A percentile compares a stretch with the other conserved stretches of the same genome.
phyloP scores from a whole-genome alignment of 2,888 invertebrate genomes.

The Xanthorhoe designata region DNA sequence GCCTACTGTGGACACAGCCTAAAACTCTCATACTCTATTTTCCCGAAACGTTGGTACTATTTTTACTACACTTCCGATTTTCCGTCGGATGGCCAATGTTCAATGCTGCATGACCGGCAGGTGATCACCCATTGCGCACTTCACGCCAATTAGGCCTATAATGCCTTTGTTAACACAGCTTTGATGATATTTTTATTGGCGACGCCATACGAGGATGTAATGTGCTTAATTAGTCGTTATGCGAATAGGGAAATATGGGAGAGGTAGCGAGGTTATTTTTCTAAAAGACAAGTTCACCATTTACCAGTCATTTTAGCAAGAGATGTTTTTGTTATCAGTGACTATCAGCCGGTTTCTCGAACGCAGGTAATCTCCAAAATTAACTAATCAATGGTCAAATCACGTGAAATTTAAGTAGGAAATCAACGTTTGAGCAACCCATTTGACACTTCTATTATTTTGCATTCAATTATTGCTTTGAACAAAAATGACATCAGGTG shows the following conservation, averaged over 20 bases:
- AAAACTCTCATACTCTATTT: slow-evolving; percentile 10
- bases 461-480: too few species aligned
- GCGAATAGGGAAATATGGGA: slow-evolving; percentile 1
- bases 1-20: too few species aligned
- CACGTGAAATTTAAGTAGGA: too few species aligned
- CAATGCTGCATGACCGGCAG: slow-evolving; percentile 44
- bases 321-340: too few species aligned
- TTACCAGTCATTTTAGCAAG: too few species aligned
- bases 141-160: slow-evolving; percentile 65
- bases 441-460: too few species aligned
- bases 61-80: slow-evolving; percentile 55
- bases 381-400: too few species aligned
- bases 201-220: slow-evolving; percentile 33
- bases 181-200: slow-evolving; percentile 51
- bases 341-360: too few species aligned
- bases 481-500: too few species aligned
- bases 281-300: background rate
- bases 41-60: slow-evolving; percentile 36
- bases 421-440: too few species aligned
- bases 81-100: slow-evolving; percentile 51
- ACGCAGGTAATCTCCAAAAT: too few species aligned
- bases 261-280: background rate
- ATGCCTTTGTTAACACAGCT: slow-evolving; percentile 54
- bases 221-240: slow-evolving; percentile 35
- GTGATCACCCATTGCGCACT: slow-evolving; percentile 55